Conservation (phyloP, 2,113 vertebrate species). For the Gallinago undulata region DNA sequence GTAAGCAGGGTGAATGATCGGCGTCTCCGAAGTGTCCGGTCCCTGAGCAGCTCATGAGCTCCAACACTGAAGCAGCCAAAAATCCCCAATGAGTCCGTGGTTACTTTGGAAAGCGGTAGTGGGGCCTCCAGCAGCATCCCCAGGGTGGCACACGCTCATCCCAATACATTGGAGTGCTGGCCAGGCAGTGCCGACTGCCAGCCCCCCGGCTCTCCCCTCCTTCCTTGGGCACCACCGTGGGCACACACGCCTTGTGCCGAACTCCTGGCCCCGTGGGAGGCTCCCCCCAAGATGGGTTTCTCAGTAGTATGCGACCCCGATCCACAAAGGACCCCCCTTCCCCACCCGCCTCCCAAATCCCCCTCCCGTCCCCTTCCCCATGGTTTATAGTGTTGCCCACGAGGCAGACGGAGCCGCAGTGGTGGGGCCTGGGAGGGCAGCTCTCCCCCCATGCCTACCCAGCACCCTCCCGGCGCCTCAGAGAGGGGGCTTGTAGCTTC, state of each 20-base stretch:
- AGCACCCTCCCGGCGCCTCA: neutral
- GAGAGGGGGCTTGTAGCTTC: neutral
- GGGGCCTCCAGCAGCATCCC: neutral
- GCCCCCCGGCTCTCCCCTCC: neutral
- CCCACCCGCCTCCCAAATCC: constrained; percentile 21
- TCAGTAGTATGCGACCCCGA: neutral
- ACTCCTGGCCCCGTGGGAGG: neutral
- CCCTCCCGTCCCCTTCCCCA: neutral
- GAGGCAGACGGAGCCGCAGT: neutral
- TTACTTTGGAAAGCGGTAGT: neutral
- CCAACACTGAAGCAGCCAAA: neutral
- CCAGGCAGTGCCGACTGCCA: neutral
- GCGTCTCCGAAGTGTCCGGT: neutral
- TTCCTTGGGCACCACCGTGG: neutral
- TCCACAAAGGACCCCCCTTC: neutral
- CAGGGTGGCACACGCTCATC: neutral
- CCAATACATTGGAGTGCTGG: rapidly evolving
- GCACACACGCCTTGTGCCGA: neutral
- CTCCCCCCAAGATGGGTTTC: neutral
- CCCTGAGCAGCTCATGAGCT: neutral
- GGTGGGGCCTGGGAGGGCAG: neutral
- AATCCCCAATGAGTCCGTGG: neutral
- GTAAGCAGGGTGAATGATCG: neutral
- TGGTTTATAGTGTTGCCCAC: neutral
- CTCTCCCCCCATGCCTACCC: neutral